Conservation (phyloP, 2,888 invertebrate species). For the Oegoconia quadripuncta region DNA sequence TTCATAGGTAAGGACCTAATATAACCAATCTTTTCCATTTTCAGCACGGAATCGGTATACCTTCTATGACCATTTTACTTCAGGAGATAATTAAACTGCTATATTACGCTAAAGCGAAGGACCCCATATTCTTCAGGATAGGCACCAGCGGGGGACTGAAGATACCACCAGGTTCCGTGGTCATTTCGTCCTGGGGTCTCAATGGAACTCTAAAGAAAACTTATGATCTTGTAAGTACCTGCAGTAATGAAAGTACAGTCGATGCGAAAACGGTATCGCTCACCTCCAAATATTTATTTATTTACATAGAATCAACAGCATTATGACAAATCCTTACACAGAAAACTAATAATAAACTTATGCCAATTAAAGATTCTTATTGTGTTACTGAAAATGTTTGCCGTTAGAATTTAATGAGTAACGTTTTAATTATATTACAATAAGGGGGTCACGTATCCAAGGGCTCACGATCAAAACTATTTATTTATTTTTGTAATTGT, state of each 20-base stretch:
- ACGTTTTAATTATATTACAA: too few species aligned
- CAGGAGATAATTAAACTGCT: constrained; percentile 86
- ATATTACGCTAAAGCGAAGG: constrained; percentile 81
- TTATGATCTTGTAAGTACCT: constrained; percentile 77
- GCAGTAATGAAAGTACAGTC: too few species aligned
- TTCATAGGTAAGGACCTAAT: too few species aligned
- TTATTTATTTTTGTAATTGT: background rate
- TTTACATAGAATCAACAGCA: too few species aligned
- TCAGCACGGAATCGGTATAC: constrained; percentile 88
- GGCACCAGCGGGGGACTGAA: constrained; percentile 85
- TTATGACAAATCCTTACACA: too few species aligned
- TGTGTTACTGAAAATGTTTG: too few species aligned
- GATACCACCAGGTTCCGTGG: constrained; percentile 81
- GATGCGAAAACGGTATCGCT: too few species aligned
- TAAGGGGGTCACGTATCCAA: too few species aligned
- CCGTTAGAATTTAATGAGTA: too few species aligned
- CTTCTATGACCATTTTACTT: constrained; percentile 84
- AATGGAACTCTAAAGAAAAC: constrained; percentile 79
- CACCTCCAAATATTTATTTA: too few species aligned
- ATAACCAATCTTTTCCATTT: constrained; percentile 24
- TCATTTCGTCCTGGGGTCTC: constrained; percentile 81
- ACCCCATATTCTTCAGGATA: constrained; percentile 82
- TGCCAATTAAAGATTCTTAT: too few species aligned
- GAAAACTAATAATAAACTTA: too few species aligned
- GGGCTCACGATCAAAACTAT: background rate